Percentiles rank a stretch among this genome's conserved stretches.
These are phyloP conservation scores for Esox masquinongy DNA, from an alignment of 2,797 vertebrate genomes.

Conservation along the genomic window DNA sequence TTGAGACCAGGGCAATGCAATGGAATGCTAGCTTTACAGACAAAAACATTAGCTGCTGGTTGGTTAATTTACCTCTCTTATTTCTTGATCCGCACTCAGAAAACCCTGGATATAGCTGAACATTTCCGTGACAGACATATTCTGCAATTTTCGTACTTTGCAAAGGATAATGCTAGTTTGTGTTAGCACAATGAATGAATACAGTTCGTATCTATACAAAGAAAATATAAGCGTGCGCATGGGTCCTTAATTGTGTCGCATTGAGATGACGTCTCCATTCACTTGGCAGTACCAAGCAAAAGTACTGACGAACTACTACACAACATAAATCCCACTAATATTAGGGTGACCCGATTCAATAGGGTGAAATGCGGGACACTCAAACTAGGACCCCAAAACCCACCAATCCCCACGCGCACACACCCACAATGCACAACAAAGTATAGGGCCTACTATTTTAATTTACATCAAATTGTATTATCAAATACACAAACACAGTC, in stretches of 20 bases:
- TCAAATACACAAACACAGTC: too few species aligned
- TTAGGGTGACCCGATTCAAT: too few species aligned
- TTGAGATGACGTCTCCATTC: not conserved
- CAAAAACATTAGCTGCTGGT: not conserved
- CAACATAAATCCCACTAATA: too few species aligned
- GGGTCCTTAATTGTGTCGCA: constrained; percentile 37
- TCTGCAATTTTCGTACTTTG: not conserved
- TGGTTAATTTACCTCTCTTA: constrained; percentile 84
- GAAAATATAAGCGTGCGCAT: constrained; percentile 33
- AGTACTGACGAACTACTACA: too few species aligned
- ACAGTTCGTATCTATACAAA: constrained; percentile 12
- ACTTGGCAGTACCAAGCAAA: too few species aligned
- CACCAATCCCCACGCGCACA: too few species aligned
- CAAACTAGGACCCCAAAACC: too few species aligned
- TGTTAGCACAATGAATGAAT: not conserved
- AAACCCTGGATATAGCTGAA: constrained; percentile 89
- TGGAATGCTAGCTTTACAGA: not conserved
- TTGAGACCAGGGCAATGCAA: too few species aligned
- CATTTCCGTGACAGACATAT: constrained; percentile 94
- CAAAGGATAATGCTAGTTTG: not conserved
- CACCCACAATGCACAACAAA: too few species aligned
- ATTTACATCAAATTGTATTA: too few species aligned
- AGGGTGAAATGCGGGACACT: too few species aligned
- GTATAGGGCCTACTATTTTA: too few species aligned
- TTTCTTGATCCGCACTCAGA: constrained; percentile 90